phyloP scores from a whole-genome alignment of 2,888 invertebrate species.

The Automeris io region DNA sequence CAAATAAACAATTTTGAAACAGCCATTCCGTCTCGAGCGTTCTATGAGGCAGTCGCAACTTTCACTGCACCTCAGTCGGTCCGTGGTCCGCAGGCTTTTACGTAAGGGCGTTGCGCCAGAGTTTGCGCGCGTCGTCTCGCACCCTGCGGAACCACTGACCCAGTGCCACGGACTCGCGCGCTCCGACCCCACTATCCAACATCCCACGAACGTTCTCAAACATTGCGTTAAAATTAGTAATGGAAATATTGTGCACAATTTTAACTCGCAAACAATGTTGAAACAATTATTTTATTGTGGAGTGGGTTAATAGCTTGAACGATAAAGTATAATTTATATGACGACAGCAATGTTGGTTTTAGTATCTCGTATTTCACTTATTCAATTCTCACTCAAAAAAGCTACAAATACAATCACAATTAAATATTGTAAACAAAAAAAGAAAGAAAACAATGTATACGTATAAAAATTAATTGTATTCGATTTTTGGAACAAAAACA shows the following conservation, averaged over 20 bases:
- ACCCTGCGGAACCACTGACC: slow-evolving; percentile 73
- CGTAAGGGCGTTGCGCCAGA: slow-evolving; percentile 75
- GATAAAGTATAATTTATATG: neutral
- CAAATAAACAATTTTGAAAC: slow-evolving; percentile 4
- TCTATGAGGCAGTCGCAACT: slow-evolving; percentile 55
- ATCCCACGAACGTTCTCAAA: slow-evolving; percentile 35
- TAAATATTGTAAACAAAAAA: too few relatives aligned
- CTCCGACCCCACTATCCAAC: slow-evolving; percentile 42
- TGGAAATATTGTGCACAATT: slow-evolving; percentile 12
- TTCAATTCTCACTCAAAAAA: too few relatives aligned
- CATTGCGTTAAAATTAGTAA: slow-evolving; percentile 32
- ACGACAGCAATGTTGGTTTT: too few relatives aligned
- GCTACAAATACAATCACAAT: too few relatives aligned
- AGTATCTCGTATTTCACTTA: too few relatives aligned
- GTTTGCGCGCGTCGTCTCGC: slow-evolving; percentile 31
- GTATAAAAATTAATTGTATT: too few relatives aligned
- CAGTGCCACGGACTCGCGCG: slow-evolving; percentile 57
- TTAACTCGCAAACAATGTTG: slow-evolving; percentile 13
- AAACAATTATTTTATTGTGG: slow-evolving; percentile 10
- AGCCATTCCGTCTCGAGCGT: slow-evolving; percentile 40
- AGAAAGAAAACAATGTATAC: too few relatives aligned
- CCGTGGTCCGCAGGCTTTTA: slow-evolving; percentile 49
- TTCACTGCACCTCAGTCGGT: slow-evolving; percentile 54
- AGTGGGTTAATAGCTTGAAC: slow-evolving; percentile 9
- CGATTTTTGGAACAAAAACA: too few relatives aligned